Conservation (phyloP, 1,140 invertebrate species). For the Trialeurodes vaporariorum region DNA sequence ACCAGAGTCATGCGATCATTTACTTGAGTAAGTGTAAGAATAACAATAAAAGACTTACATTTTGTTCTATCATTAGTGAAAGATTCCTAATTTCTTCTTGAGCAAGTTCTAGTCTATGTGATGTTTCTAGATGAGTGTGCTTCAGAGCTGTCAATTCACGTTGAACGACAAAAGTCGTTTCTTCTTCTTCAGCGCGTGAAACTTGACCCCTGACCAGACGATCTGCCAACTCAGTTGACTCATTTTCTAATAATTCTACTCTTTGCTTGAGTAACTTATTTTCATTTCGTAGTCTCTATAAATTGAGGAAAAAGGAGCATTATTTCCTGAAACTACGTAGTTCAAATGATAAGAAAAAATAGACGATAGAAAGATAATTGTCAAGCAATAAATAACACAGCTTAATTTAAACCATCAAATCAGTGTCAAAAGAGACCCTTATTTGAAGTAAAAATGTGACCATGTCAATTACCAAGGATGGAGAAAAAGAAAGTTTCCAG, state of each 20-base stretch:
- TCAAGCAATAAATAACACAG: too few species aligned
- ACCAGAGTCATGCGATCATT: too few species aligned
- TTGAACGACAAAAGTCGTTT: conserved; percentile 58
- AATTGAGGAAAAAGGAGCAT: too few species aligned
- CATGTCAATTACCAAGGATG: too few species aligned
- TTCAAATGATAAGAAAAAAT: too few species aligned
- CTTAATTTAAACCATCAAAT: too few species aligned
- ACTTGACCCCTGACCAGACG: conserved; percentile 92
- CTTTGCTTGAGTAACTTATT: conserved; percentile 86
- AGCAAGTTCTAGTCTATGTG: conserved; percentile 69
- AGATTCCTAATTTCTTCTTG: conserved; percentile 68
- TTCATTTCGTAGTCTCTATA: conserved; percentile 83
- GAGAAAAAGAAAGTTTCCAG: too few species aligned
- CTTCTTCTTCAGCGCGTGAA: conserved; percentile 81
- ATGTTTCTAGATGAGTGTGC: conserved; percentile 65
- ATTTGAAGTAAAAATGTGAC: too few species aligned
- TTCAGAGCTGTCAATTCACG: conserved; percentile 59
- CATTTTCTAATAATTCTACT: conserved; percentile 87
- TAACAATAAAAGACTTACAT: conserved; percentile 46
- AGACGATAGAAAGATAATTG: too few species aligned
- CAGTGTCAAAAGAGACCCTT: too few species aligned
- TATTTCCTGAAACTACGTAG: too few species aligned
- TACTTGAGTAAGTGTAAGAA: too few species aligned
- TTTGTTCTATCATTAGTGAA: conserved; percentile 53
- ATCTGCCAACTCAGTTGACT: conserved; percentile 79